Percentiles rank a stretch among this genome's conserved stretches.
These are phyloP conservation scores for Labeo calbasu DNA, from an alignment of 2,797 vertebrate genomes.

Conservation along the genomic window DNA sequence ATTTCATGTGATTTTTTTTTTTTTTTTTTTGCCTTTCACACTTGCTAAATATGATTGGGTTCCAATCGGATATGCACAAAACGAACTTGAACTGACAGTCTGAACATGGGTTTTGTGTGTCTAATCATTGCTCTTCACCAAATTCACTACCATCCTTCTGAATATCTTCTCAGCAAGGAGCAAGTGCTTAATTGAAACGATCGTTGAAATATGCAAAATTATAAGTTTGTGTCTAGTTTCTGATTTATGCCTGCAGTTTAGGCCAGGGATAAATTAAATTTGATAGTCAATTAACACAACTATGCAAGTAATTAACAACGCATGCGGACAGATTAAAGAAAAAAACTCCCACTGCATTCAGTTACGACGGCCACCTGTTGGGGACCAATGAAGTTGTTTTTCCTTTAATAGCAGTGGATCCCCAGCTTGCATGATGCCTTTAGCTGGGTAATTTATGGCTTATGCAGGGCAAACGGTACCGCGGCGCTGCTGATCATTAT, in stretches of 20 bases:
- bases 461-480: conserved; percentile 67
- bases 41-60: neutral
- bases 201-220: neutral
- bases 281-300: conserved; percentile 29
- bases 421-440: conserved; percentile 41
- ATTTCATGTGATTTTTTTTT: neutral
- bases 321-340: conserved; percentile 27
- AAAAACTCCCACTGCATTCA: conserved; percentile 29
- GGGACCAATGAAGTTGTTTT: conserved; percentile 49
- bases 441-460: conserved; percentile 63
- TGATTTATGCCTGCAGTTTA: conserved; percentile 18
- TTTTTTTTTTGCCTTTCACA: neutral
- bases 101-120: neutral
- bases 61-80: neutral
- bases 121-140: neutral
- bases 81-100: neutral
- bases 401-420: conserved; percentile 58
- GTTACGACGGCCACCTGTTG: conserved; percentile 48
- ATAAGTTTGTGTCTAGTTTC: neutral
- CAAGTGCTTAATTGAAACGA: neutral
- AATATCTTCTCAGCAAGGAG: neutral
- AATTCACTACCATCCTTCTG: neutral
- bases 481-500: conserved; percentile 82
- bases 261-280: conserved; percentile 15
- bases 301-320: conserved; percentile 45